phyloP scores from a whole-genome alignment of 2,113 vertebrate species.

The Corythornis vintsioides region DNA sequence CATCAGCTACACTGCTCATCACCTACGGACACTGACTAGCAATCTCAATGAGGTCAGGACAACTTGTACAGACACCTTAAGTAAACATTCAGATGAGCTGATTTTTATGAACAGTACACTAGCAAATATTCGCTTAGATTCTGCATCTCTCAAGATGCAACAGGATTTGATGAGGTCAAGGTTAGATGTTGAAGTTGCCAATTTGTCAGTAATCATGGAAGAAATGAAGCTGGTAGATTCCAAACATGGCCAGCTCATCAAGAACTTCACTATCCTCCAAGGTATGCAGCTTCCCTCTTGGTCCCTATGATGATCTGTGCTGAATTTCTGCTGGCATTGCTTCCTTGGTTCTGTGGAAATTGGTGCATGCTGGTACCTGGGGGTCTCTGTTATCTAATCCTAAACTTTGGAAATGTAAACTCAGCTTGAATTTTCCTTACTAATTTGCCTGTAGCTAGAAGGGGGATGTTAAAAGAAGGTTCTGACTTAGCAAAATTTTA shows the following conservation, averaged over 20 bases:
- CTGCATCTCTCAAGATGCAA: conserved; percentile 82
- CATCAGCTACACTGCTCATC: conserved; percentile 91
- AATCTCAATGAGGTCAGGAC: conserved; percentile 87
- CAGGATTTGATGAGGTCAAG: conserved; percentile 88
- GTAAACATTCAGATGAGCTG: conserved; percentile 88
- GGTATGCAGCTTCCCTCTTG: conserved; percentile 73
- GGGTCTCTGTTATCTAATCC: neutral
- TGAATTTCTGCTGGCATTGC: neutral
- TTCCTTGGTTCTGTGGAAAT: neutral
- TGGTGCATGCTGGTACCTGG: neutral
- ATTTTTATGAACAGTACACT: conserved; percentile 85
- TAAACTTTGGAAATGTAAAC: neutral
- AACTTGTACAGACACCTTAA: conserved; percentile 87
- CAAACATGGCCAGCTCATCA: conserved; percentile 95
- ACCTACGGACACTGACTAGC: conserved; percentile 88
- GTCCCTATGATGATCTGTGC: neutral
- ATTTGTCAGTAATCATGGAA: conserved; percentile 92
- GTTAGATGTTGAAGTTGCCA: conserved; percentile 92
- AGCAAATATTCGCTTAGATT: conserved; percentile 82
- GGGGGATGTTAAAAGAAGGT: neutral
- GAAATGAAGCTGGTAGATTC: conserved; percentile 98
- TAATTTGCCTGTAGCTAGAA: neutral
- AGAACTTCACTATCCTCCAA: conserved; percentile 95
- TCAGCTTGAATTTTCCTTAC: neutral
- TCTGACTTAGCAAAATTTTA: conserved; percentile 52